Conservation (phyloP, 1,140 invertebrate species). For the Caenorhabditis tropicalis region DNA sequence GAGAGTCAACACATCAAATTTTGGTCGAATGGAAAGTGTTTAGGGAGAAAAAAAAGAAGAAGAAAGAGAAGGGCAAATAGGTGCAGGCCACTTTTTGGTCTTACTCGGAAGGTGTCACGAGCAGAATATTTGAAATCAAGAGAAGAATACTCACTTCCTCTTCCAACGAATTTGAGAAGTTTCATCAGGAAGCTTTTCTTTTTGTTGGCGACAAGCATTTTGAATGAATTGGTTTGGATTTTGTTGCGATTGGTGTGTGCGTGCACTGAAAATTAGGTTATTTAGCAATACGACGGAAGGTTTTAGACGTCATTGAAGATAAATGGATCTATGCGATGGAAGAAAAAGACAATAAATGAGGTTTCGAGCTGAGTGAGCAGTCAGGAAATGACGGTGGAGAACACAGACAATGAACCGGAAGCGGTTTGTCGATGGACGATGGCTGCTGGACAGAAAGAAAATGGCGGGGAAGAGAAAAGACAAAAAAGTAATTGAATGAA, state of each 20-base stretch:
- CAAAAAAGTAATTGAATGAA: constrained; percentile 25
- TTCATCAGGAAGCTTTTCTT: constrained; percentile 44
- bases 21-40: constrained; percentile 2
- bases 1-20: constrained; percentile 22
- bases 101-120: not conserved
- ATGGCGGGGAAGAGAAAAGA: not conserved
- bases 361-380: constrained; percentile 37
- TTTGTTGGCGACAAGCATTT: constrained; percentile 32
- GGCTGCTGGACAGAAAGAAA: not conserved
- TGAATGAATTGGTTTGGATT: not conserved
- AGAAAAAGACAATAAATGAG: constrained; percentile 28
- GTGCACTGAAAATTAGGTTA: constrained; percentile 1
- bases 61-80: constrained; percentile 36
- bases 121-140: not conserved
- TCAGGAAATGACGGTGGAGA: constrained; percentile 27
- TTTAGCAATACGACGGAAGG: not conserved
- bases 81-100: constrained; percentile 21
- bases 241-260: not conserved
- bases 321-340: not conserved
- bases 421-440: constrained; percentile 19
- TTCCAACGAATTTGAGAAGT: constrained; percentile 42
- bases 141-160: constrained; percentile 39
- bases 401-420: not conserved
- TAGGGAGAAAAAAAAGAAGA: constrained; percentile 1
- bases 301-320: constrained; percentile 3